Base-by-base conservation (phyloP, 2,888 invertebrate genomes). In the Itoplectis maculator region DNA sequence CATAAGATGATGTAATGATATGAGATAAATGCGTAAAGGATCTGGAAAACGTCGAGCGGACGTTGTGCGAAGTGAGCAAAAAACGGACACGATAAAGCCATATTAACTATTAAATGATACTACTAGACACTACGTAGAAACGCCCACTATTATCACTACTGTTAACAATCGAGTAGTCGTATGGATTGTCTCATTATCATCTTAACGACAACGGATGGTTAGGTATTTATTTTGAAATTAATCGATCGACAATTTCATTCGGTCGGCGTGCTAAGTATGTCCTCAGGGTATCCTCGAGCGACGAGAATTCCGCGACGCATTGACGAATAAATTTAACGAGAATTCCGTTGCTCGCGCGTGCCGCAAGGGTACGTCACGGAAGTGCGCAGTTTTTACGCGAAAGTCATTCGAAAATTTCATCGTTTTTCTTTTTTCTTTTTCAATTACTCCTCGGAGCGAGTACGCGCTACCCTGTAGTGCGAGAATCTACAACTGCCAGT, bases 41-140 rank as follows among this genome's bases (percentile, higher is more conserved):
- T 81, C 40, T 56, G 37, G 29, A 81, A 47, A 37, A 78, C 81
- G 84, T 84, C 81, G 69, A 74, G 66, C 56, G 85, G 84, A 86
- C 87, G 79, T 82, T 77, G 83, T 75, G 76, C 76, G 61, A 77
- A 75, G 76, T 78, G 79, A 77, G 37, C 2, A 3, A 35, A 68
- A 20, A 75, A 83, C 81, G 76, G 78, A 83, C 84, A 82, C 81
- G 76, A 86, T 83, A 74, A 91, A 89, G 91, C 91, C 91, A 91
- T 91, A 92, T 92, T 92, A 90, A 89, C 85, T 89, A 89, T 91
- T 91, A 89, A 89, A 88, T 85, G 87, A 88, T 90, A 89, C 88
- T 91, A 90, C 86, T 91, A 91, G 90, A 89, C 88, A 91, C 89
- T 91, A 90, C 86, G 90, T 91, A 91, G 91, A 83, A 90, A 90